Evolutionary conservation across 2,888 invertebrate species (phyloP), one percentile per base, ranked within the genome.

Genomic region (Nomada hirtipes): DNA sequence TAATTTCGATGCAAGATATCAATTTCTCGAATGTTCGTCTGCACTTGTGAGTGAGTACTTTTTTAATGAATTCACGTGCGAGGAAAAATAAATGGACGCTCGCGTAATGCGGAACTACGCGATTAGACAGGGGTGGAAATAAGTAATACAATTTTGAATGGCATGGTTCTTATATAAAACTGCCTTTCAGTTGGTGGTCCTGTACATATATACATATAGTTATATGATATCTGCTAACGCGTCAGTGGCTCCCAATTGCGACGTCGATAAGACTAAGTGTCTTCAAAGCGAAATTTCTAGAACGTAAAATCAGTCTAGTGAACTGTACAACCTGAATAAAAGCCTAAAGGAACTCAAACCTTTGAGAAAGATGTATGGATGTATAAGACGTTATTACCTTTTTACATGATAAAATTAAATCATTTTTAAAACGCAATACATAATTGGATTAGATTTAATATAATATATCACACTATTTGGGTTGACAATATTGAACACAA

Each of bases 141-240:
- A 60, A 60, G 18, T n/a, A 36, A n/a, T 36, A 60, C 36, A 4
- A n/a, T n/a, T 10, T 9, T 15, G 10, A 36, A 36, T 60, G n/a
- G 2, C n/a, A 36, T 18, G 11, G 11, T 4, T 20, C 50, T 29
- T 55, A 64, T 29, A 47, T n/a, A 47, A 9, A 47, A 60, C 15
- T 15, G 52, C 52, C 47, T 53, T 47, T 76, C 29, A 20, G 11
- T 52, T 60, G 15, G 18, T n/a, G 68, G n/a, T 47, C 36, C 20
- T 55, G 36, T 36, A 36, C 36, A 36, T 7, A 7, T 36, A 36
- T 36, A 36, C 36, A 42, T 11, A 13, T 29, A 76, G 20, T 61
- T 76, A 47, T 15, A 29, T 4, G 53, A 69, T 55, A 63, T 20
- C 60, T 53, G 69, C 55, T 69, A 63, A 69, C 69, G 75, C 75